Evolutionary conservation across 2,113 vertebrate species (phyloP).

Genomic region (Thomomys bottae): DNA sequence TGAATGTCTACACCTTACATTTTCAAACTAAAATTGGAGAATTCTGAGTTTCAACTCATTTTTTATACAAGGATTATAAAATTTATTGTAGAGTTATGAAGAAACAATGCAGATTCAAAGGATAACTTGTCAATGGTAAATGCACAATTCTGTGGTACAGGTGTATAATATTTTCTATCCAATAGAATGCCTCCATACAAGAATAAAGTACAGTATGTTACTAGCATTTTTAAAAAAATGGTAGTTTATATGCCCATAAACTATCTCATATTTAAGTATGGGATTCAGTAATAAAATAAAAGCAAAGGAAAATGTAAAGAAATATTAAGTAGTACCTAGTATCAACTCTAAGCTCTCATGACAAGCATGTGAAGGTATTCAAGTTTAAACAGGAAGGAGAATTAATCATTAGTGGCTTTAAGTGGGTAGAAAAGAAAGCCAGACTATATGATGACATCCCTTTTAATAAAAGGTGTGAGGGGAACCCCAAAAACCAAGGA

Average conservation of each 20-base stretch:
- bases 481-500: not conserved
- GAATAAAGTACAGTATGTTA: not conserved
- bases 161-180: not conserved
- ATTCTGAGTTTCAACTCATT: slow-evolving; percentile 58
- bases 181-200: not conserved
- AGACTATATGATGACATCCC: not conserved
- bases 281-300: not conserved
- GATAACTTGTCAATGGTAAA: not conserved
- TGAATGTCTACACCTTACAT: not conserved
- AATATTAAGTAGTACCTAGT: not conserved
- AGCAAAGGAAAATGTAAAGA: slow-evolving; percentile 51
- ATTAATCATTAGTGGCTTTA: not conserved
- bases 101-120: slow-evolving; percentile 35
- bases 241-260: slow-evolving; percentile 32
- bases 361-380: not conserved
- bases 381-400: not conserved
- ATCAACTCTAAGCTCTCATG: slow-evolving; percentile 6
- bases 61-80: not conserved
- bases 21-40: slow-evolving; percentile 48
- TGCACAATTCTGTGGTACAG: not conserved
- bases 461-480: slow-evolving; percentile 22
- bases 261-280: slow-evolving; percentile 56
- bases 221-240: slow-evolving; percentile 39
- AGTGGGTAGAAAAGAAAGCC: not conserved
- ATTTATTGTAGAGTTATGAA: slow-evolving; percentile 56